Conservation (phyloP, 1,140 invertebrate genomes). For the Uloborus diversus region DNA sequence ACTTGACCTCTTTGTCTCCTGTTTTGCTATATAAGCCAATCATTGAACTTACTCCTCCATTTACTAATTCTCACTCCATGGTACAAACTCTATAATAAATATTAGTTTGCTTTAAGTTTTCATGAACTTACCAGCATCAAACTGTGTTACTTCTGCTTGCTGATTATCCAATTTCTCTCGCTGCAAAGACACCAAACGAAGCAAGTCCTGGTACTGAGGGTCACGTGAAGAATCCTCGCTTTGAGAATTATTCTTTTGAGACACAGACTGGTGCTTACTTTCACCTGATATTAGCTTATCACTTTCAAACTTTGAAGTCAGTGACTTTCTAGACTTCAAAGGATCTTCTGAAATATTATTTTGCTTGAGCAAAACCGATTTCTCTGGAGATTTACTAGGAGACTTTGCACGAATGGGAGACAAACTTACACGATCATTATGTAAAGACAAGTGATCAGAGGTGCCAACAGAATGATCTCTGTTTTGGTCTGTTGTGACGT, state of each 20-base stretch:
- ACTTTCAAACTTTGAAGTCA: constrained; percentile 13
- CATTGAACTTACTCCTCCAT: too few relatives aligned
- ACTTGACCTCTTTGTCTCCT: too few relatives aligned
- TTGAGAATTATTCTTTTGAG: neutral
- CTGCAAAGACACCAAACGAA: constrained; percentile 88
- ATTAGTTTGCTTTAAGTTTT: too few relatives aligned
- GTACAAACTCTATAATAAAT: too few relatives aligned
- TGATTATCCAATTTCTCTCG: constrained; percentile 86
- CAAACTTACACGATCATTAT: neutral
- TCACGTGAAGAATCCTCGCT: constrained; percentile 62
- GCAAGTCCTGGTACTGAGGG: constrained; percentile 75
- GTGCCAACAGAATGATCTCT: constrained; percentile 11
- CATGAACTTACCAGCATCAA: constrained; percentile 66
- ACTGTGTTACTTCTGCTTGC: constrained; percentile 86
- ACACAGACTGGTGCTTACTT: constrained; percentile 13
- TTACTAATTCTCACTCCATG: too few relatives aligned
- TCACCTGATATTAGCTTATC: constrained; percentile 1
- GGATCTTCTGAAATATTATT: constrained; percentile 6
- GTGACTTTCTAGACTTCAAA: constrained; percentile 15
- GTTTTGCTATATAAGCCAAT: too few relatives aligned
- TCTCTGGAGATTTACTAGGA: constrained; percentile 35
- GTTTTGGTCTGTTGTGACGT: constrained; percentile 21
- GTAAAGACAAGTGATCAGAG: neutral
- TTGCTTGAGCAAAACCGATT: neutral
- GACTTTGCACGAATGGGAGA: constrained; percentile 34